Conservation (phyloP, 2,888 invertebrate species). For the Epinotia ramella region DNA sequence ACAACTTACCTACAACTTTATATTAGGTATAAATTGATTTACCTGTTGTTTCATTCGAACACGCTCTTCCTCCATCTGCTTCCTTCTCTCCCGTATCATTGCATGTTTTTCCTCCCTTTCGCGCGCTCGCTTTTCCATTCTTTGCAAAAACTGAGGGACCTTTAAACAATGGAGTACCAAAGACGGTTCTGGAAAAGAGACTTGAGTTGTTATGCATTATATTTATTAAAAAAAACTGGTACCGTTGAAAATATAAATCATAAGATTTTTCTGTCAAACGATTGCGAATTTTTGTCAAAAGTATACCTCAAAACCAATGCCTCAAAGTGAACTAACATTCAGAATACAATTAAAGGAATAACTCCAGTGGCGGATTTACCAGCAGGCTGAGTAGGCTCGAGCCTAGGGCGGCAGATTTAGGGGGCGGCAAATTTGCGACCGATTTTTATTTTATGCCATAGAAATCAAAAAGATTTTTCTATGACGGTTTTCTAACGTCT, state of each 20-base stretch:
- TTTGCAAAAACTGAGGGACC: conserved; percentile 88
- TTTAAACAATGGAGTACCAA: conserved; percentile 80
- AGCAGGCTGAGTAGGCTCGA: too few species aligned
- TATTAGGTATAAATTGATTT: conserved; percentile 28
- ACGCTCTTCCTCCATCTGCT: conserved; percentile 80
- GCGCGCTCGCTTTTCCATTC: conserved; percentile 90
- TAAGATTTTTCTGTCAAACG: not conserved
- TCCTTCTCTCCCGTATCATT: conserved; percentile 76
- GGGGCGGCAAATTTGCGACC: too few species aligned
- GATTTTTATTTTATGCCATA: too few species aligned
- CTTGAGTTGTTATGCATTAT: not conserved
- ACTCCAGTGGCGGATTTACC: too few species aligned
- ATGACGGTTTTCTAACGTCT: too few species aligned
- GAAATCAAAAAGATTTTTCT: too few species aligned
- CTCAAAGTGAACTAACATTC: not conserved
- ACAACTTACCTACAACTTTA: not conserved
- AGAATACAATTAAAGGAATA: not conserved
- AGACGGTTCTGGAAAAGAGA: conserved; percentile 67
- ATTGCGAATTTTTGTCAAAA: not conserved
- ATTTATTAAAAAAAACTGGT: not conserved
- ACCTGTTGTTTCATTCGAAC: conserved; percentile 79
- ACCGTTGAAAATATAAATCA: not conserved
- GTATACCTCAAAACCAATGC: too few species aligned
- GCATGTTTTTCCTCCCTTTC: conserved; percentile 86
- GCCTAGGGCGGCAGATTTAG: too few species aligned